Evolutionary conservation across 1,140 invertebrate species (phyloP).

Genomic region (Limonius californicus): DNA sequence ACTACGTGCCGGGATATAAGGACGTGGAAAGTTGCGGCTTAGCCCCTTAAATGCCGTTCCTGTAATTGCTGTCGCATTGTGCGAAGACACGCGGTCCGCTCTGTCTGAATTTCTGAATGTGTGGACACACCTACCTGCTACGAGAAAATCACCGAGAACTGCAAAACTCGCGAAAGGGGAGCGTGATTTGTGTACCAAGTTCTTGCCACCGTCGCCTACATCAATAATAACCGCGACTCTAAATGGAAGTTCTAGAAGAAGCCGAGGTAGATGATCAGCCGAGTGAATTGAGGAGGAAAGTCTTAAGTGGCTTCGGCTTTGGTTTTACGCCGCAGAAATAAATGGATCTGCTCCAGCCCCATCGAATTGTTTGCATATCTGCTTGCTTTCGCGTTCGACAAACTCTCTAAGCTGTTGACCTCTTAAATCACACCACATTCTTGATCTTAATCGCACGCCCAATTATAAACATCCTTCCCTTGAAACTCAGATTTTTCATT

Average conservation of each 20-base stretch:
- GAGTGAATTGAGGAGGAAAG: conserved; percentile 35
- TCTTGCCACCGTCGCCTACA: conserved; percentile 19
- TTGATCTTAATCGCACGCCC: background rate
- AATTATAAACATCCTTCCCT: conserved; percentile 14
- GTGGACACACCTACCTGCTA: conserved; percentile 38
- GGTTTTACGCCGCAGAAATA: conserved; percentile 30
- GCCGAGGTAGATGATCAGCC: conserved; percentile 26
- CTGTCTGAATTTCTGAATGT: conserved; percentile 21
- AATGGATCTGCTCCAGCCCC: conserved; percentile 20
- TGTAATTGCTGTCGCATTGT: conserved; percentile 40
- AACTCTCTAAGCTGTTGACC: conserved; percentile 14
- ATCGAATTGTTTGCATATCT: conserved; percentile 16
- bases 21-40: conserved; percentile 27
- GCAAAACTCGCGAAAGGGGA: conserved; percentile 19
- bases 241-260: conserved; percentile 15
- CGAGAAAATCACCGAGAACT: conserved; percentile 28
- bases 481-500: too few relatives aligned
- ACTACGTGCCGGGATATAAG: conserved; percentile 30
- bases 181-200: conserved; percentile 38
- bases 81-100: conserved; percentile 26
- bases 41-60: conserved; percentile 29
- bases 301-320: conserved; percentile 40
- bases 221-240: conserved; percentile 21
- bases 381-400: conserved; percentile 7
- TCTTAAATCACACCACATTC: conserved; percentile 11